These are phyloP conservation scores for Podarcis raffonei DNA, from an alignment of 2,113 vertebrate species.

Conservation along the genomic window DNA sequence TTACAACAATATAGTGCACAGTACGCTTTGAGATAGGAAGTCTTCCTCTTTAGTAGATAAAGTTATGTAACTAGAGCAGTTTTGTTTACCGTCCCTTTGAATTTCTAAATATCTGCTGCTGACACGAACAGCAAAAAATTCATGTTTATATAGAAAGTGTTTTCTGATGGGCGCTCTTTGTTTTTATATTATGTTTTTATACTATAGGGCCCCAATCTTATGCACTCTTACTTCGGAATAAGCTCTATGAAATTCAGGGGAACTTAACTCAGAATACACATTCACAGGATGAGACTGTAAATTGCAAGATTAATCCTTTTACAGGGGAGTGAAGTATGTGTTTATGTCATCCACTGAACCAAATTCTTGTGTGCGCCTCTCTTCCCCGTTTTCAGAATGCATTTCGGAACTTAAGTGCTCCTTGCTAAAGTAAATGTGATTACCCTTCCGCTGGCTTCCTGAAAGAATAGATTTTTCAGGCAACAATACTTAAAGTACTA, in stretches of 20 bases:
- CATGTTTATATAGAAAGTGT: neutral
- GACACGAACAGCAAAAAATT: neutral
- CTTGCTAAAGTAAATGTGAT: neutral
- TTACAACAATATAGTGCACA: neutral
- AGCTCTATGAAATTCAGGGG: neutral
- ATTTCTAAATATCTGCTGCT: constrained; percentile 15
- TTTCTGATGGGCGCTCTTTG: neutral
- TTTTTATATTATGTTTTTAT: neutral
- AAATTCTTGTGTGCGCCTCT: neutral
- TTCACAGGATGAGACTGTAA: neutral
- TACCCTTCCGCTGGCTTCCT: neutral
- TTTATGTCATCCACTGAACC: too few species aligned
- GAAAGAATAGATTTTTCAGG: neutral
- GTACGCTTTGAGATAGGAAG: neutral
- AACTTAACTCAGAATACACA: neutral
- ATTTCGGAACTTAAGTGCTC: neutral
- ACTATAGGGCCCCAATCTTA: neutral
- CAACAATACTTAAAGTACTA: constrained; percentile 21
- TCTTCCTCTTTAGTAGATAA: neutral
- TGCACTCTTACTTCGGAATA: neutral
- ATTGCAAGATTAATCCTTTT: neutral
- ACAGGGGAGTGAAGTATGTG: neutral
- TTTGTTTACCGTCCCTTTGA: neutral
- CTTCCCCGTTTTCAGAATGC: neutral
- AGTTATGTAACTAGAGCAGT: neutral